Conservation (phyloP, 2,888 invertebrate species). For the Temnothorax unifasciatus region DNA sequence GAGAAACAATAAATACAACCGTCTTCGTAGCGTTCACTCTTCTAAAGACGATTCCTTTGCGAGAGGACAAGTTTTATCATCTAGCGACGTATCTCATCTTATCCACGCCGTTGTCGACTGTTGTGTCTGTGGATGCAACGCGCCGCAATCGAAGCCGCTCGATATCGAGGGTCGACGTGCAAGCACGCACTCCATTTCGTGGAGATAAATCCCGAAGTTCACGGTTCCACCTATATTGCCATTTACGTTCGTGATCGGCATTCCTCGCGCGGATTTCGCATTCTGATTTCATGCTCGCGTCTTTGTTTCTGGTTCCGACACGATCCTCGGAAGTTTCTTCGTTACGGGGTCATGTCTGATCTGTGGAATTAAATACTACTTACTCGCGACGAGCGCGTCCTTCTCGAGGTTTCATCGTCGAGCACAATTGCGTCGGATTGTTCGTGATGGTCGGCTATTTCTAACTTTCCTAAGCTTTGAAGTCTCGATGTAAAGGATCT, state of each 20-base stretch:
- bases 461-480: neutral
- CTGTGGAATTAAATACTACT: conserved; percentile 9
- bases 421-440: neutral
- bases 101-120: conserved; percentile 12
- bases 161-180: conserved; percentile 15
- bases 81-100: neutral
- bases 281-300: neutral
- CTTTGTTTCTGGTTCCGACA: neutral
- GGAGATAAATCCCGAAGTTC: neutral
- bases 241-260: neutral
- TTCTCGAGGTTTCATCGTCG: neutral
- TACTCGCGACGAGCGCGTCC: neutral
- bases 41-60: neutral
- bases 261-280: neutral
- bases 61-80: neutral
- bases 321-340: neutral
- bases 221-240: neutral
- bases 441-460: neutral
- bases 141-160: neutral
- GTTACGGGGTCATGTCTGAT: neutral
- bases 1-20: neutral
- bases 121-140: neutral
- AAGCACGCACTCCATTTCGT: neutral
- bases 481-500: neutral
- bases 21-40: neutral